Base-by-base conservation (phyloP, 1,140 invertebrate species). In the Melipona quadrifasciata region DNA sequence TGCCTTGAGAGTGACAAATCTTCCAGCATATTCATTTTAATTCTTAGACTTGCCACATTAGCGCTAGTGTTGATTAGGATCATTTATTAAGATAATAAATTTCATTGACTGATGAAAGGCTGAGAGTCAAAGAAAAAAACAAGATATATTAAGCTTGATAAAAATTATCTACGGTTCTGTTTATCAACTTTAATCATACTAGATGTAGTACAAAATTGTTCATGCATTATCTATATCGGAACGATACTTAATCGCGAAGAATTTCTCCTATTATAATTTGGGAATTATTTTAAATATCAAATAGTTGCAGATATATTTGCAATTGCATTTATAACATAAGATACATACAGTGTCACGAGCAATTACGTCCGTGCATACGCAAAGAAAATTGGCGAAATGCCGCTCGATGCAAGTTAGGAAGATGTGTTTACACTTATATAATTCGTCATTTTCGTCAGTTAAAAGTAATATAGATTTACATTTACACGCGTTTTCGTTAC, bases 111-210 rank as follows among this genome's bases (percentile, higher is more conserved):
- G 61, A 86, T 39, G 19, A 55, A 16, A 47, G 14, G 14, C 12
- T 58, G 27, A 1, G 24, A 34, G 14, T 51, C 14, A 64, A 21
- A 14, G 24, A 71, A 70, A 47, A 4, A 8, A 10, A n/a, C 19
- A 55, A 21, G 14, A 6, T 5, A 83, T 74, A n/a, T 70, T 80
- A 87, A 88, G 39, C 61, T 81, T 71, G 51, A 55, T 19, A 34
- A 61, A 70, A 47, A 61, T 86, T 80, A 86, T 70, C 71, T 27
- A 68, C 55, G 21, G n/a, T 10, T 74, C 39, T 19, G 21, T 8
- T 84, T 67, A 87, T 89, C 58, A 85, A 87, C 89, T 80, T 65
- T 75, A 57, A 57, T 70, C 75, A 75, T 87, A 16, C 65, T 17
- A 85, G 64, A 47, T 14, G 24, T 27, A 17, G 27, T 8, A 31